Base-by-base conservation (phyloP, 2,888 invertebrate genomes). In the Elysia crispata region DNA sequence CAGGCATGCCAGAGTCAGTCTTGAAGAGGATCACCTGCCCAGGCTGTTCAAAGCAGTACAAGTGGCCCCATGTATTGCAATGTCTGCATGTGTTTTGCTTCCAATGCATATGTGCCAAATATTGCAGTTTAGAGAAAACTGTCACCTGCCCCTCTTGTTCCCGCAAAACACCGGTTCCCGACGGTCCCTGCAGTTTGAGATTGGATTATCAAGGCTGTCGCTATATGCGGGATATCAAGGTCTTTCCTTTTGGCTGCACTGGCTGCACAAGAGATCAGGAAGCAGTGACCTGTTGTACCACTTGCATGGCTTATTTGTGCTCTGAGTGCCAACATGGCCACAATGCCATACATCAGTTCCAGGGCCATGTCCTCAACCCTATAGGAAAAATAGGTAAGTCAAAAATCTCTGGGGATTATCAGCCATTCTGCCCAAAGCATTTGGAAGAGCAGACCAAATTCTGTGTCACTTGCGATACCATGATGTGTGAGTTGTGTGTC, bases 21-120 rank as follows among this genome's bases (percentile, higher is more conserved):
- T 25, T 33, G 8, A 60, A 72, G n/a, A 33, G 28, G 25, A 13
- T 76, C 64, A 80, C 73, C 8, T 80, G 80, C n/a, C n/a, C n/a
- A 11, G 15, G 30, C 3, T 80, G 80, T 33, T 60, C 70, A 20
- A 30, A 73, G 66, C 49, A 41, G 13, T 70, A 80, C 23, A 80
- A 76, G 54, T 80, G 80, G 80, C 76, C 80, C 25, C 76, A 76
- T 54, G 62, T 25, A 25, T n/a, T 80, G 15, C 72, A 80, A 15
- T 80, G 80, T 33, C 70, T 80, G 49, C 80, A 80, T 28, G 70
- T 69, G 5, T 80, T 64, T 64, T 80, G 80, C 33, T 80, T 80
- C 73, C 49, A 70, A 18, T 80, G 80, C 41, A 62, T 80, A 20
- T n/a, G 31, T 8, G 20, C 25, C 49, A 76, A 50, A 66, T 72